Evolutionary conservation across 1,140 invertebrate genomes (phyloP), one percentile per base, ranked within the genome.

Genomic region (Alviniconcha marisindica): DNA sequence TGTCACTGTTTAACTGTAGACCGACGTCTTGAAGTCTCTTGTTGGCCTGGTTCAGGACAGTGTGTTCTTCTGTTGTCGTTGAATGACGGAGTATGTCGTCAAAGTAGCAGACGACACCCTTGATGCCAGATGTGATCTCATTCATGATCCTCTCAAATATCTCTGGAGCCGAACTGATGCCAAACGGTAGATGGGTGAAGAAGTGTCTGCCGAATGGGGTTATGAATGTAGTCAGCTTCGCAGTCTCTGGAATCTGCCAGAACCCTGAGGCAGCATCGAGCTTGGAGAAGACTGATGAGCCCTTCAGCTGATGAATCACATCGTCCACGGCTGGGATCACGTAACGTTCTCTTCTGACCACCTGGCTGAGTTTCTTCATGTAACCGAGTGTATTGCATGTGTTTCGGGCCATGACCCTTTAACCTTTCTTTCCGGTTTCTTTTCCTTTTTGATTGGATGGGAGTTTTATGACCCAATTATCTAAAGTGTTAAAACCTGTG

Each of bases 41-140:
- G 28, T 88, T 54, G 15, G 83, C 77, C n/a, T n/a, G n/a, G n/a
- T n/a, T n/a, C n/a, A n/a, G n/a, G n/a, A n/a, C n/a, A n/a, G n/a
- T n/a, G n/a, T 90, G 86, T 71, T 89, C 85, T 38, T 84, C 74
- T 48, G 15, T 42, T n/a, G 33, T 73, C 60, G 40, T 56, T 7
- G 78, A 84, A 60, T 74, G 85, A 18, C 89, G 83, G 0, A 87
- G 14, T 38, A 89, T 89, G 71, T 92, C 90, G 80, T 91, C 90
- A 3, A 87, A 84, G 51, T 81, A 82, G 33, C 60, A 66, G 1
- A 81, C 28, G 33, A 82, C 80, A n/a, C 33, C 83, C 15, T 81
- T 48, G 24, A n/a, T 36, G 10, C 80, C 83, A 44, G 73, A 36
- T 14, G 87, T 44, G 18, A 85, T 77, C 10, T 84, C 74, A 69